Evolutionary conservation across 2,888 invertebrate species (phyloP), one percentile per base, ranked within the genome.

Genomic region (Tipula lateralis): DNA sequence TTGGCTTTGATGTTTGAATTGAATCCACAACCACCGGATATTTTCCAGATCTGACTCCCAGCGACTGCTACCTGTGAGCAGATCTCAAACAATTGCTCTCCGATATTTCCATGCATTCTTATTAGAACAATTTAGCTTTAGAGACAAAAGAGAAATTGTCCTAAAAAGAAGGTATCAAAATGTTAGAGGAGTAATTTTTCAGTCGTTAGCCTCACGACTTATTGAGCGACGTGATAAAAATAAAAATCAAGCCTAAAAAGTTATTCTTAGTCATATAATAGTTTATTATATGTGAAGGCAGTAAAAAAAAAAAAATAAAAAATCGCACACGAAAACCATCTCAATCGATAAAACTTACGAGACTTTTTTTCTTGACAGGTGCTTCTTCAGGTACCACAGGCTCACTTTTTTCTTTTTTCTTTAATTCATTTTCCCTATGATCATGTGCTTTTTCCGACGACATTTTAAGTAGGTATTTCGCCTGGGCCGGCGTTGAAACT

Each of bases 401-500:
- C 30, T 84, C 50, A 29, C 1, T 13, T 29, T 50, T 50, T 30
- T 30, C 30, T 19, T 30, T 34, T 44, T 83, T n/a, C n/a, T n/a
- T 82, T 80, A 13, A 13, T 39, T 39, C 12, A 12, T 50, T 9
- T 29, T 29, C 29, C 19, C 12, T 19, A 5, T 3, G 24, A 19
- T 83, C 83, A 16, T n/a, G n/a, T n/a, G n/a, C n/a, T n/a, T n/a
- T n/a, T n/a, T 16, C 84, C 12, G 66, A 24, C 32, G 13, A 19
- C 32, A 84, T 84, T 34, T 81, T 84, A 44, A 84, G 32, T 30
- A 86, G 84, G 83, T 84, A 84, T 39, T 86, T 84, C 2, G 85
- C 86, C 81, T 86, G 86, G 12, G 84, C 86, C 80, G 44, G 29
- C 4, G 86, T 86, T 34, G 86, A 86, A 85, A 90, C 87, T 87